Conservation (phyloP, 1,140 invertebrate species). For the Drosophila miranda region DNA sequence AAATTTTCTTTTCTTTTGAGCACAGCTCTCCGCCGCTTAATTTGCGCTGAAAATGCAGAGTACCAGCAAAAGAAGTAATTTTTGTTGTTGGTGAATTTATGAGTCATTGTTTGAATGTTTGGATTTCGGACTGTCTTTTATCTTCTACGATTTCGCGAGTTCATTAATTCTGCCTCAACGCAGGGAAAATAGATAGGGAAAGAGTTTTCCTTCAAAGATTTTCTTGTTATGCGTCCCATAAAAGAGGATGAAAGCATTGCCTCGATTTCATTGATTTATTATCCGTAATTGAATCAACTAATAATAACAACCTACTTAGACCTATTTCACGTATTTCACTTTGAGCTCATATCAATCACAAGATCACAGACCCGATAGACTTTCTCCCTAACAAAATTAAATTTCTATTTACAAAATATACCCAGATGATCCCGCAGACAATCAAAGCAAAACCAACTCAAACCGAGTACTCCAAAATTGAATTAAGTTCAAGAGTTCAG, state of each 20-base stretch:
- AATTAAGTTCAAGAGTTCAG: conserved; percentile 73
- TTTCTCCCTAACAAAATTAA: conserved; percentile 54
- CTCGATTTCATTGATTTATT: neutral
- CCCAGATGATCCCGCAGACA: neutral
- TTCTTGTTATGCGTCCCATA: conserved; percentile 13
- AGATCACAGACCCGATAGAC: conserved; percentile 48
- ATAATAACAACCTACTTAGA: conserved; percentile 15
- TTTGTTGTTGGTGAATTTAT: conserved; percentile 61
- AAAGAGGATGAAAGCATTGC: neutral
- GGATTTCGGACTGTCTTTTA: conserved; percentile 18
- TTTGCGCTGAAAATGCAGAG: conserved; percentile 43
- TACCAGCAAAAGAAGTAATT: conserved; percentile 56
- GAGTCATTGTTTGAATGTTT: conserved; percentile 59
- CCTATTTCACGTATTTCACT: conserved; percentile 27
- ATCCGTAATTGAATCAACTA: conserved; percentile 14
- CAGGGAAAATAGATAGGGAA: conserved; percentile 22
- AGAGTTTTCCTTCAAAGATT: conserved; percentile 12
- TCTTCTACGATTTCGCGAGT: conserved; percentile 40
- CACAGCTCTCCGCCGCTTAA: conserved; percentile 31
- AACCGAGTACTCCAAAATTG: conserved; percentile 51
- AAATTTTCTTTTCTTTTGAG: conserved; percentile 51
- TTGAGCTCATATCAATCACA: conserved; percentile 49
- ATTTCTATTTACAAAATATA: conserved; percentile 36
- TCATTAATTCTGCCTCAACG: conserved; percentile 61
- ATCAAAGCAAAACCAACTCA: conserved; percentile 1